Percentiles rank a stretch among this genome's conserved stretches.
Conservation (phyloP, 2,888 invertebrate genomes). For the Tholera decimalis region DNA sequence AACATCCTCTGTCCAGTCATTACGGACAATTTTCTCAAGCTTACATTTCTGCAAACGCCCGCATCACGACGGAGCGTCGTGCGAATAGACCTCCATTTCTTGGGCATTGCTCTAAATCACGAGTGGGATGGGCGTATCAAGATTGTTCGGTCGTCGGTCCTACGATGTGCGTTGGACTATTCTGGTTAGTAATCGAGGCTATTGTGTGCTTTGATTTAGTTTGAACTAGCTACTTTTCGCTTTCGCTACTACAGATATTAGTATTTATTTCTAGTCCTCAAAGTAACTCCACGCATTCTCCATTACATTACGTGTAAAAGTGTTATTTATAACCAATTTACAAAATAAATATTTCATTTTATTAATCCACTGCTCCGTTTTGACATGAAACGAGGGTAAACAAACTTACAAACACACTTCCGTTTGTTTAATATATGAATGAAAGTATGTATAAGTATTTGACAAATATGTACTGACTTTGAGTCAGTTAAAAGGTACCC, state of each 20-base stretch:
- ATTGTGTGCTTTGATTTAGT: slow-evolving; percentile 30
- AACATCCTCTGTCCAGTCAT: slow-evolving; percentile 67
- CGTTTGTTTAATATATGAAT: too few relatives aligned
- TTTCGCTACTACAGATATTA: too few relatives aligned
- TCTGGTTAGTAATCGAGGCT: slow-evolving; percentile 57
- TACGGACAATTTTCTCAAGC: slow-evolving; percentile 68
- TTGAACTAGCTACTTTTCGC: too few relatives aligned
- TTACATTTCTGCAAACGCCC: slow-evolving; percentile 68
- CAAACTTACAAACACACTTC: too few relatives aligned
- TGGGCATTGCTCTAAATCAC: slow-evolving; percentile 87
- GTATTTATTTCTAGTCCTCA: too few relatives aligned
- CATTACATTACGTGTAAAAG: too few relatives aligned
- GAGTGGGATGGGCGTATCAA: slow-evolving; percentile 82
- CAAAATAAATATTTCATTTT: too few relatives aligned
- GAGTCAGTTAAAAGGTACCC: background rate
- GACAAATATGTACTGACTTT: background rate
- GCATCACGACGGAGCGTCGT: slow-evolving; percentile 73
- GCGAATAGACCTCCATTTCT: slow-evolving; percentile 85
- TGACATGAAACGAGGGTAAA: too few relatives aligned
- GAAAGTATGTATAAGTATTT: slow-evolving; percentile 10
- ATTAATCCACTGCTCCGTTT: too few relatives aligned
- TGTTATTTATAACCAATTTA: too few relatives aligned
- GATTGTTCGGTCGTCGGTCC: slow-evolving; percentile 78
- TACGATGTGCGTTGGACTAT: slow-evolving; percentile 69
- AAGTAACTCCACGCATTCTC: too few relatives aligned